These are phyloP conservation scores for Camponotus floridanus DNA, from an alignment of 1,140 invertebrate species.

Conservation along the genomic window DNA sequence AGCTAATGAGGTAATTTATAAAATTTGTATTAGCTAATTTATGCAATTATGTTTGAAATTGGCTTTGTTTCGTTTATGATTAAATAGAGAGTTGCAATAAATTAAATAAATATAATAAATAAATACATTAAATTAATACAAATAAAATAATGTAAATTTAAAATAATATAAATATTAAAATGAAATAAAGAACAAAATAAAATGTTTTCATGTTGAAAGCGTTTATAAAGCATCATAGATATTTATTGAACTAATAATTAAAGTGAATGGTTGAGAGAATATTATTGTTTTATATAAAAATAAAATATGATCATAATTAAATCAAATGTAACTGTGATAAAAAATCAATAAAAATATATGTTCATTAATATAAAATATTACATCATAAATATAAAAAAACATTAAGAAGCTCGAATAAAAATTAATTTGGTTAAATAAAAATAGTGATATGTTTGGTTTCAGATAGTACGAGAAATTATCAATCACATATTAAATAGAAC, in stretches of 20 bases:
- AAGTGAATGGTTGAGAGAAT: neutral
- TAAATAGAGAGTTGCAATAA: neutral
- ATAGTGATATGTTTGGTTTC: neutral
- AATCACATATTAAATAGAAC: conserved; percentile 1
- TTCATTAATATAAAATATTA: neutral
- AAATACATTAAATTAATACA: no score
- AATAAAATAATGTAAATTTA: no score
- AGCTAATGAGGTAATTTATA: conserved; percentile 42
- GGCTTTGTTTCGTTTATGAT: neutral
- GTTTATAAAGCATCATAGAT: neutral
- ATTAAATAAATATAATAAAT: neutral
- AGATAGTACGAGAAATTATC: conserved; percentile 17
- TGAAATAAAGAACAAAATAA: neutral
- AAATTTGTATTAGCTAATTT: neutral
- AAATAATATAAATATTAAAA: neutral
- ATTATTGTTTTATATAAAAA: neutral
- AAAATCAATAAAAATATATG: neutral
- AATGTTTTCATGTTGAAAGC: neutral
- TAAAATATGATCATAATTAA: neutral
- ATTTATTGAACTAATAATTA: neutral
- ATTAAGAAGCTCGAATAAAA: neutral
- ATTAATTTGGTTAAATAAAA: neutral
- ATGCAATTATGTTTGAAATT: neutral
- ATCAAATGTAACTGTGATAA: neutral
- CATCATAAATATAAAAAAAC: neutral